Percentiles rank a stretch among this genome's conserved stretches.
phyloP scores from a whole-genome alignment of 2,888 invertebrate genomes.

The Oscheius myriophilus region DNA sequence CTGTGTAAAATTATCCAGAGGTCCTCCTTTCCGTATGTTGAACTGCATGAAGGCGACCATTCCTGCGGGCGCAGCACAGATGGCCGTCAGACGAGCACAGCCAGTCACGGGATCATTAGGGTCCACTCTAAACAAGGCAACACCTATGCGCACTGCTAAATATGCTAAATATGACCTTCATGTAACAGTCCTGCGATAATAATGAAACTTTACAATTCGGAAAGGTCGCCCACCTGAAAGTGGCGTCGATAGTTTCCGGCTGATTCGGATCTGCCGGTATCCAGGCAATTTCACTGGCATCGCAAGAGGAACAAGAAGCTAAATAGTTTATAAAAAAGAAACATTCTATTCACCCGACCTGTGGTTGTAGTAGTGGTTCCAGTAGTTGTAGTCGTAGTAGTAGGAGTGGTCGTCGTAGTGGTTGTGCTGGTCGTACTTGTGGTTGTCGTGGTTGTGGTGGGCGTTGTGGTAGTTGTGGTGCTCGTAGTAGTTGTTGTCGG shows the following conservation, averaged over 20 bases:
- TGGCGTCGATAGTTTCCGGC: too few species aligned
- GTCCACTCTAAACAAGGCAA: not conserved
- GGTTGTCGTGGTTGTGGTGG: not conserved
- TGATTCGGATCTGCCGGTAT: too few species aligned
- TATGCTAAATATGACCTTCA: too few species aligned
- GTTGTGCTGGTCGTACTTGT: not conserved
- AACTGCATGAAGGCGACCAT: conserved; percentile 20
- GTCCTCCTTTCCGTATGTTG: conserved; percentile 15
- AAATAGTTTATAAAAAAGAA: too few species aligned
- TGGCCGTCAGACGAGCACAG: not conserved
- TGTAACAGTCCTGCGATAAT: too few species aligned
- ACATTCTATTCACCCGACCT: too few species aligned
- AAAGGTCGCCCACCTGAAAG: too few species aligned
- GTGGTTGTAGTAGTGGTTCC: not conserved
- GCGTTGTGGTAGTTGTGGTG: not conserved
- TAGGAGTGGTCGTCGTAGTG: not conserved
- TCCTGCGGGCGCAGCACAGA: not conserved
- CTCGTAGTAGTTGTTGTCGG: not conserved
- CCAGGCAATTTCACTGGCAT: too few species aligned
- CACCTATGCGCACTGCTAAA: too few species aligned
- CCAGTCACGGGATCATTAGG: not conserved
- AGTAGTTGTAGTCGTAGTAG: not conserved
- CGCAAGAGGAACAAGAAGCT: too few species aligned
- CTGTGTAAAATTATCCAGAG: conserved; percentile 5
- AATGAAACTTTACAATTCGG: too few species aligned